A percentile compares a stretch with the other conserved stretches of the same genome.
Conservation (phyloP, 2,888 invertebrate species). For the Ypsolopha sequella region DNA sequence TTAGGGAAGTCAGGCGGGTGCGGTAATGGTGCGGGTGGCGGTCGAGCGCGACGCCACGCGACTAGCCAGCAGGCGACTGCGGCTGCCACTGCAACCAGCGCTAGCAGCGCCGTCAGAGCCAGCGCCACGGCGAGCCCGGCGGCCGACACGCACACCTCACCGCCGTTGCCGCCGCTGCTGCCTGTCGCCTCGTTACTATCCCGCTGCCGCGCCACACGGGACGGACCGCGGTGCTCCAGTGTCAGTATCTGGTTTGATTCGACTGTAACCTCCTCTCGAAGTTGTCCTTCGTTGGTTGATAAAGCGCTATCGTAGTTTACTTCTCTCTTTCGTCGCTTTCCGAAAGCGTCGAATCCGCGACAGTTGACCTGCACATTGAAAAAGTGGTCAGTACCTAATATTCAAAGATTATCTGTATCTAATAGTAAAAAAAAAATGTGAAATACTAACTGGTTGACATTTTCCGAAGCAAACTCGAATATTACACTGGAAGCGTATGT, state of each 20-base stretch:
- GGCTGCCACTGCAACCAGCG: slow-evolving; percentile 93
- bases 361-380: slow-evolving; percentile 82
- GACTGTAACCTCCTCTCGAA: slow-evolving; percentile 93
- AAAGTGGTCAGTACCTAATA: not conserved
- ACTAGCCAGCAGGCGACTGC: slow-evolving; percentile 96
- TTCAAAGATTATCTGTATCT: too few species aligned
- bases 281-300: slow-evolving; percentile 80
- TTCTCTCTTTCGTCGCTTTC: slow-evolving; percentile 79
- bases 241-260: slow-evolving; percentile 93
- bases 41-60: slow-evolving; percentile 90
- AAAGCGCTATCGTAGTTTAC: slow-evolving; percentile 63
- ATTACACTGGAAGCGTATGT: slow-evolving; percentile 95
- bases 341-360: slow-evolving; percentile 91
- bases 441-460: slow-evolving; percentile 86
- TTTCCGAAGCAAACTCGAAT: slow-evolving; percentile 95
- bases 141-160: slow-evolving; percentile 93
- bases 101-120: slow-evolving; percentile 91
- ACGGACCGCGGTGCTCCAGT: slow-evolving; percentile 86
- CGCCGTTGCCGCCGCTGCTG: slow-evolving; percentile 75
- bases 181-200: slow-evolving; percentile 73
- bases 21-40: slow-evolving; percentile 89
- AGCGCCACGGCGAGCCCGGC: slow-evolving; percentile 93
- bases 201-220: slow-evolving; percentile 80
- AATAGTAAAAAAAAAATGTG: not conserved
- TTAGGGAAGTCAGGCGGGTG: slow-evolving; percentile 97